Conservation (phyloP, 2,888 invertebrate species). For the Himalopsyche kuldschensis region DNA sequence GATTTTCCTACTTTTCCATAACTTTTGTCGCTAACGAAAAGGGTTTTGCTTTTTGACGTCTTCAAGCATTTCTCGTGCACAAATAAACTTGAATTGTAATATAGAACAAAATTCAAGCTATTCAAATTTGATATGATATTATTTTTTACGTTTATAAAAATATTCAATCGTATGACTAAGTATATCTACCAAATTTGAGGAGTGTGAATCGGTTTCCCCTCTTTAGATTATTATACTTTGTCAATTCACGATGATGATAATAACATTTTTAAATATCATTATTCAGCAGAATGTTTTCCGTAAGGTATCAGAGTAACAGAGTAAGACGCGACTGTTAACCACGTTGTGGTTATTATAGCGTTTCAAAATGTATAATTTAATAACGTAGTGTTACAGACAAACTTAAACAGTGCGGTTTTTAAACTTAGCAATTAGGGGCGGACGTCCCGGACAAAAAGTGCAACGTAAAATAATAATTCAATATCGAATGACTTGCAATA, state of each 20-base stretch:
- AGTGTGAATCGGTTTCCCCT: neutral
- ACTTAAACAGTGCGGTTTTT: neutral
- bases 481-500: neutral
- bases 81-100: too few relatives aligned
- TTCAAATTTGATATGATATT: too few relatives aligned
- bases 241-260: conserved; percentile 29
- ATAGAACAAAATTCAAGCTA: too few relatives aligned
- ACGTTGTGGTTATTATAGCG: neutral
- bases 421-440: neutral
- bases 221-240: neutral
- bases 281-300: conserved; percentile 34
- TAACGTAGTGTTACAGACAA: neutral
- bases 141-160: too few relatives aligned
- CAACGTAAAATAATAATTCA: neutral
- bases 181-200: neutral
- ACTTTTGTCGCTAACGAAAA: too few relatives aligned
- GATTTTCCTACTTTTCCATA: too few relatives aligned
- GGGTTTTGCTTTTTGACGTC: too few relatives aligned
- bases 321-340: neutral
- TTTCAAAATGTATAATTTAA: neutral
- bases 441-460: too few relatives aligned
- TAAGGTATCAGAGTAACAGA: conserved; percentile 18
- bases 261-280: conserved; percentile 39
- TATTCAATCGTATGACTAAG: too few relatives aligned
- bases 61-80: too few relatives aligned